Evolutionary conservation across 2,888 invertebrate species (phyloP), one percentile per base, ranked within the genome.

Genomic region (Disparrhopalites patrizii): DNA sequence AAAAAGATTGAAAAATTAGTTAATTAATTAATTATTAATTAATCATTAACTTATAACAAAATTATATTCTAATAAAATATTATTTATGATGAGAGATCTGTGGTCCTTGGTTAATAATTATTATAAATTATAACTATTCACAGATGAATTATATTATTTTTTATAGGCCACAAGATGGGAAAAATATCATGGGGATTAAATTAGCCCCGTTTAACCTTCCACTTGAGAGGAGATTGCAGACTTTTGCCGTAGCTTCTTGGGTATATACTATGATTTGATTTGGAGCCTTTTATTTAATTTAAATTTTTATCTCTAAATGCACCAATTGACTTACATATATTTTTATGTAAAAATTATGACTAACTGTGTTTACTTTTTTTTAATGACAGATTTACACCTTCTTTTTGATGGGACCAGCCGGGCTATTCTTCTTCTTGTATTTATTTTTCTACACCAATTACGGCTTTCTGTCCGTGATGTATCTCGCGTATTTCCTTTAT

Each of bases 171-270:
- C 43, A 5, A 5, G 20, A 4, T 20, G 65, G 65, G 38, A 65
- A 67, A 50, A 68, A 77, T 75, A 70, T 84, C 0, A 77, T 87
- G n/a, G 92, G 91, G 23, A 84, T 95, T 71, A 84, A 92, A 80
- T 93, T 94, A 82, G 95, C 93, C 0, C 95, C 96, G 0, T 89
- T 47, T 27, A 81, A 85, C 71, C 83, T 93, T 10, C 93, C 95
- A 0, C 77, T 88, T 64, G 81, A 85, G 20, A 83, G 95, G 13
- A 85, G 96, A 2, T 81, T 94, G 15, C 90, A 96, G 79, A 95
- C 94, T 4, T 77, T 93, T 8, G 87, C 89, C 0, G 91, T 89
- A 0, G 55, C 55, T 25, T 25, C 31, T 27, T 58, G 31, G 23
- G 58, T 58, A 58, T 20, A n/a, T n/a, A n/a, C n/a, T n/a, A n/a